These are phyloP conservation scores for Crocidura indochinensis DNA, from an alignment of 2,797 vertebrate species.

Conservation along the genomic window DNA sequence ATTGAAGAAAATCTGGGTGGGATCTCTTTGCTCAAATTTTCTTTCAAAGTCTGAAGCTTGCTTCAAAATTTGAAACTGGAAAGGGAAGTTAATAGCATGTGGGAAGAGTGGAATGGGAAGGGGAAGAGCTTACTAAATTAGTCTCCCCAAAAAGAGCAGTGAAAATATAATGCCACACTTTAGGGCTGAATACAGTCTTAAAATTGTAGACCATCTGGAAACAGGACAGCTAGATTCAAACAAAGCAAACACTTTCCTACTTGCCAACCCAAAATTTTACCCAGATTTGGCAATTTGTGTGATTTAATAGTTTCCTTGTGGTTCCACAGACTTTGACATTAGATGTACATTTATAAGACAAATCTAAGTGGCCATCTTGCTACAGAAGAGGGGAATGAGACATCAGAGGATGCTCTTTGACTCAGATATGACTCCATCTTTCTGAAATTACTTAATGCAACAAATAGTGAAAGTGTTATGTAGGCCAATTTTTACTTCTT, in stretches of 20 bases:
- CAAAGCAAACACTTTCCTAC: neutral
- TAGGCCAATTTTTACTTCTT: neutral
- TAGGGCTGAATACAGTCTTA: neutral
- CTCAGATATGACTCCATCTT: neutral
- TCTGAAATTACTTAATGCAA: neutral
- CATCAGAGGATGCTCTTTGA: neutral
- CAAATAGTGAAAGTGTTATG: conserved; percentile 8
- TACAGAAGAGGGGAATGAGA: neutral
- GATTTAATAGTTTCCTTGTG: conserved; percentile 23
- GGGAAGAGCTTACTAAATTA: neutral
- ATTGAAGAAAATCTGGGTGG: neutral
- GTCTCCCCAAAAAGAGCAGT: neutral
- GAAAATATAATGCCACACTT: neutral
- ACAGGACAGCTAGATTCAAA: neutral
- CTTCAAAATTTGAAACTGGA: neutral
- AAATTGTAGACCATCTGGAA: neutral
- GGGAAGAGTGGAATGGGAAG: neutral
- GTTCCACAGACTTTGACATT: conserved; percentile 6
- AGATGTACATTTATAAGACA: conserved; percentile 20
- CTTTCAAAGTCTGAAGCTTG: neutral
- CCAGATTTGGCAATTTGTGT: neutral
- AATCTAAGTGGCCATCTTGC: neutral
- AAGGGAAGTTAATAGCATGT: no score
- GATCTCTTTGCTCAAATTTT: neutral
- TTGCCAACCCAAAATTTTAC: neutral